phyloP scores from a whole-genome alignment of 2,888 invertebrate species.

The Lasioglossum marginatum region DNA sequence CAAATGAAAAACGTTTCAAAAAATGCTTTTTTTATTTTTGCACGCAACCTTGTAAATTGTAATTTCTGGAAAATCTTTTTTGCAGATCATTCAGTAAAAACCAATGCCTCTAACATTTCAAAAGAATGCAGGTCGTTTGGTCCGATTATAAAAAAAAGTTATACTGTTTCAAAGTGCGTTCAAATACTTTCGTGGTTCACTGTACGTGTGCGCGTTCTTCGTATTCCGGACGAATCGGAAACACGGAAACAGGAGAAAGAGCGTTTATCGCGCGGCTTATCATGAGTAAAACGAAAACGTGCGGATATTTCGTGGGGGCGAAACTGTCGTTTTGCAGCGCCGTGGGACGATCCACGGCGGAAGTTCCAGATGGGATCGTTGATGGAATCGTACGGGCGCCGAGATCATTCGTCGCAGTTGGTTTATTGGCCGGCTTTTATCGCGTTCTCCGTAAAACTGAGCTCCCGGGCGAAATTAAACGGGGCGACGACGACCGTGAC shows the following conservation, averaged over 20 bases:
- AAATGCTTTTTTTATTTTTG: too few species aligned
- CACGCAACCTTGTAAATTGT: too few species aligned
- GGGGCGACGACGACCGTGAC: background rate
- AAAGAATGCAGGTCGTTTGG: too few species aligned
- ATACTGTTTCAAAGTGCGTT: too few species aligned
- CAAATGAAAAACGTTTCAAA: too few species aligned
- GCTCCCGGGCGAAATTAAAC: conserved; percentile 19
- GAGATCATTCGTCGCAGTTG: conserved; percentile 19
- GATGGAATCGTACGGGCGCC: background rate
- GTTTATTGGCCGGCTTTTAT: conserved; percentile 26
- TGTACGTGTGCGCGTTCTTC: background rate
- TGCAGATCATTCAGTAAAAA: too few species aligned
- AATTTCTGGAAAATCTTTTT: too few species aligned
- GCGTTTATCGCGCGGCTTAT: background rate
- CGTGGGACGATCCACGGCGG: background rate
- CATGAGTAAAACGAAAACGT: background rate
- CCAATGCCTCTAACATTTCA: too few species aligned
- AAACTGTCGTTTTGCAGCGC: background rate
- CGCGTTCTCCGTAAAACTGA: conserved; percentile 15
- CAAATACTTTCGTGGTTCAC: too few species aligned
- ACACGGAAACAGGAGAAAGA: background rate
- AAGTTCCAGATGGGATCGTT: background rate
- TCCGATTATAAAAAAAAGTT: too few species aligned
- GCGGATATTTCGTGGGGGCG: background rate
- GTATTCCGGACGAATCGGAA: background rate